Base-by-base conservation (phyloP, 2,113 vertebrate species). In the Mugil cephalus region DNA sequence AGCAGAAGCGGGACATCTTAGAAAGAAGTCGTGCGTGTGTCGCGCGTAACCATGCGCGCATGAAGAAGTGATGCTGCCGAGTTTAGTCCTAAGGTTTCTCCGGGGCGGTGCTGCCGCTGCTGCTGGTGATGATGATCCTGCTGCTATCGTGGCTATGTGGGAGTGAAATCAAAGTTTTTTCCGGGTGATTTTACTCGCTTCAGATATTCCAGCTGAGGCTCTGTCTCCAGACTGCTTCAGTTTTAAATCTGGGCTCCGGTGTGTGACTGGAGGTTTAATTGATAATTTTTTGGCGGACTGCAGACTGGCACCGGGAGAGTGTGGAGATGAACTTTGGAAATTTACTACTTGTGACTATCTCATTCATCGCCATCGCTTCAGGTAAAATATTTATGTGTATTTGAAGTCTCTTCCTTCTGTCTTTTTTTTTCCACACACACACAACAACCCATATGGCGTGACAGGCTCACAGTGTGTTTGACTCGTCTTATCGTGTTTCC, bases 281-380 rank as follows among this genome's bases (percentile, higher is more conserved):
- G 69, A 65, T 54, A 0, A 35, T 59, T 38, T 47, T 48, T 42
- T 48, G 71, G 64, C 24, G 11, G 45, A 40, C 70, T 64, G 68
- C 45, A 59, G 54, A 77, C 71, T 72, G 80, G 68, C 66, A 73
- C 67, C 73, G 4, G 69, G 45, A 68, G 8, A 71, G 77, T 30
- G 84, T 80, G 82, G 88, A 89, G 88, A 92, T 89, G 87, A 88
- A 90, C 83, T 88, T 89, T 80, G 83, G 82, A 84, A 30, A 83
- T 89, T 42, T 87, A 62, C 81, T 90, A 21, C 68, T 91, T 67
- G 84, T 81, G 75, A 59, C 80, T 65, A 59, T 69, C 62, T 62
- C 82, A 53, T 64, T 83, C 75, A 68, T 83, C 71, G 30, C 58
- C 79, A 69, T 84, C 51, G 17, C 80, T 52, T 88, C 90, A 88